phyloP scores from a whole-genome alignment of 2,888 invertebrate species.

The Nomada goodeniana region DNA sequence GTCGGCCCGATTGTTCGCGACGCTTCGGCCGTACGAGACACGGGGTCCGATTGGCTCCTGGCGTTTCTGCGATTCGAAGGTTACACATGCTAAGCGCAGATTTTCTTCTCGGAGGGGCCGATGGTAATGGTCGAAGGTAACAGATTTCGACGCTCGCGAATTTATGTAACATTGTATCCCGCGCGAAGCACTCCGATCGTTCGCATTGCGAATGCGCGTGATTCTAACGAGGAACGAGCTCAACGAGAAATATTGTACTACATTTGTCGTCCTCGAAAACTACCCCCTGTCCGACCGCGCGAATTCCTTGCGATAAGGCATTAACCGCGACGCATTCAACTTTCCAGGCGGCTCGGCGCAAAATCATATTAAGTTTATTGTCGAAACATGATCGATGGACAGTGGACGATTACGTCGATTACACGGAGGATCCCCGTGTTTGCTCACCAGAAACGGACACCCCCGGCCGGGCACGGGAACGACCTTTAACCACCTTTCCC shows the following conservation, averaged over 20 bases:
- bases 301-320: constrained; percentile 1
- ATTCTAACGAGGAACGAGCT: not conserved
- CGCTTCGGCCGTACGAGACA: constrained; percentile 8
- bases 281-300: not conserved
- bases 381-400: constrained; percentile 79
- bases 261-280: not conserved
- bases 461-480: constrained; percentile 38
- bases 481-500: constrained; percentile 38
- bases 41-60: not conserved
- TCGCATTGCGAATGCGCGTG: no score
- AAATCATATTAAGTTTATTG: constrained; percentile 79
- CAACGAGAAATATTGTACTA: not conserved
- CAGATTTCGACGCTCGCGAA: no score
- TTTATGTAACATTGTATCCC: no score
- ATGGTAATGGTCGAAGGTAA: not conserved
- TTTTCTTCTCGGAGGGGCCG: not conserved
- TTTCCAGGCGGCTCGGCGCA: constrained; percentile 41
- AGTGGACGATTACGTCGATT: constrained; percentile 75
- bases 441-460: constrained; percentile 59
- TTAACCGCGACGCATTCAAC: constrained; percentile 31
- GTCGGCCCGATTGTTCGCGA: constrained; percentile 17
- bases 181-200: no score
- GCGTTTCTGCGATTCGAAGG: constrained; percentile 1
- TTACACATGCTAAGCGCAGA: not conserved
- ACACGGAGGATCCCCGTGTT: constrained; percentile 66